Conservation (phyloP, 2,888 invertebrate genomes). For the Eupeodes latifasciatus region DNA sequence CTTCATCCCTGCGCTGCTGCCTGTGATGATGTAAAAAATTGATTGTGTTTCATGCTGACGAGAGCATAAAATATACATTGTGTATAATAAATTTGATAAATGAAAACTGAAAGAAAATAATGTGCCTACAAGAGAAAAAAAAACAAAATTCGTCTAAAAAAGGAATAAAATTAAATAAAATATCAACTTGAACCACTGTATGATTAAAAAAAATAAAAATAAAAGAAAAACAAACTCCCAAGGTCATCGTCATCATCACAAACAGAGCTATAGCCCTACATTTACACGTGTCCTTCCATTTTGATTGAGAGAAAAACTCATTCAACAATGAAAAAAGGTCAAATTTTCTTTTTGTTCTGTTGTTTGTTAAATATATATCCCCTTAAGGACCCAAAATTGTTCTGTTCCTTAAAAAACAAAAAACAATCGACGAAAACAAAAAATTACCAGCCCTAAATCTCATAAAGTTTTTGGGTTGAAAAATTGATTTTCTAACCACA, state of each 20-base stretch:
- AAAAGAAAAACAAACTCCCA: neutral
- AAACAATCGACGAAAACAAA: neutral
- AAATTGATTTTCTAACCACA: constrained; percentile 50
- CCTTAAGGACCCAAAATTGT: constrained; percentile 9
- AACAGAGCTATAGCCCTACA: neutral
- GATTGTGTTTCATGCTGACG: constrained; percentile 6
- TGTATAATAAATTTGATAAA: constrained; percentile 40
- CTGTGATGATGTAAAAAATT: neutral
- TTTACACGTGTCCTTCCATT: constrained; percentile 25
- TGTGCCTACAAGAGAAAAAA: neutral
- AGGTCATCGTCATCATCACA: constrained; percentile 13
- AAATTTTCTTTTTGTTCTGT: neutral
- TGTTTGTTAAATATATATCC: neutral
- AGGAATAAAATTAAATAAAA: constrained; percentile 10
- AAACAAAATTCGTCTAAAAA: neutral
- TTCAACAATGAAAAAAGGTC: constrained; percentile 35
- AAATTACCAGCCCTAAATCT: constrained; percentile 35
- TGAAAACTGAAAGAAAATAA: constrained; percentile 15
- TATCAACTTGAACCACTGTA: neutral
- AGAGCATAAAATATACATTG: constrained; percentile 7
- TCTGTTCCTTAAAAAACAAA: neutral
- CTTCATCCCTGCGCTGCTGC: neutral
- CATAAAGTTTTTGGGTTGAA: constrained; percentile 36
- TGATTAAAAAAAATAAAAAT: neutral
- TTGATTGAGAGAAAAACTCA: constrained; percentile 32